Conservation (phyloP, 2,113 vertebrate species). For the Osmerus eperlanus region DNA sequence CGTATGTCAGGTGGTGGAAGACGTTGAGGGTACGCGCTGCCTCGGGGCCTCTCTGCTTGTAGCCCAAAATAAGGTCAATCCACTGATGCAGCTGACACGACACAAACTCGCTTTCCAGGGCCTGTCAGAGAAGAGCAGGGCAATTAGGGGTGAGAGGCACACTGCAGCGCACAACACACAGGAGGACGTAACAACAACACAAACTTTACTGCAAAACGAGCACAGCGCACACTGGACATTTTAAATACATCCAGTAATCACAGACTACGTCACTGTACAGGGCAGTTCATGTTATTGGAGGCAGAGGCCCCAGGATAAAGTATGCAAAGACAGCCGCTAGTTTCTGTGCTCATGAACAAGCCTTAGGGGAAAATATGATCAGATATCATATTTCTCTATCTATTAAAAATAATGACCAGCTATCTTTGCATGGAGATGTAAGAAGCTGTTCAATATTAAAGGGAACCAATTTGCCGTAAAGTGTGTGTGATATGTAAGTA, state of each 20-base stretch:
- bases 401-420: conserved; percentile 22
- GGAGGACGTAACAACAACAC: conserved; percentile 21
- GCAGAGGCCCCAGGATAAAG: neutral
- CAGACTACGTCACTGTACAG: neutral
- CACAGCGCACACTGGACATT: conserved; percentile 10
- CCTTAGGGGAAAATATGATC: neutral
- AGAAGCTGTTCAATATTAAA: conserved; percentile 45
- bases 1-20: conserved; percentile 96
- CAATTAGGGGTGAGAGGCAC: conserved; percentile 64
- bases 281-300: neutral
- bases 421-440: conserved; percentile 39
- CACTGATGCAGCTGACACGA: conserved; percentile 99
- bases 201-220: conserved; percentile 18
- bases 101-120: conserved; percentile 98
- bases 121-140: conserved; percentile 75
- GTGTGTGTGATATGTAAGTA: conserved; percentile 1
- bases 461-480: conserved; percentile 52
- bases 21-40: conserved; percentile 94
- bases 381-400: conserved; percentile 29
- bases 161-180: conserved; percentile 22
- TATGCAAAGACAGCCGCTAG: neutral
- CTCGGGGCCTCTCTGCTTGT: conserved; percentile 97
- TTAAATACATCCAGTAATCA: neutral
- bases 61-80: conserved; percentile 99
- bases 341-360: neutral